Base-by-base conservation (phyloP, 2,888 invertebrate species). In the Lutraria lutraria region DNA sequence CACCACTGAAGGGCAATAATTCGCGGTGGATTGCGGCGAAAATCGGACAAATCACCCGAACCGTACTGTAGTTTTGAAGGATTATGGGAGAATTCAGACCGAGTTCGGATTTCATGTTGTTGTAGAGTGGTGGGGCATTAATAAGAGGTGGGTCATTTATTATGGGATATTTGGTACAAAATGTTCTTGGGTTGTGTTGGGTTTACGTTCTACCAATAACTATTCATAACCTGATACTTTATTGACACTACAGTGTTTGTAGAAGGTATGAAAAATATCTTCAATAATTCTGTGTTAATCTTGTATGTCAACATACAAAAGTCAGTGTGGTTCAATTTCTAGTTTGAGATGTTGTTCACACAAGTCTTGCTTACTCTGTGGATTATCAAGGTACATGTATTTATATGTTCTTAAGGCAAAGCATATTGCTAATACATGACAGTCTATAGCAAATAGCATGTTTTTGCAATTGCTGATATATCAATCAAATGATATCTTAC, bases 181-280 rank as follows among this genome's bases (percentile, higher is more conserved):
- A 43, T 4, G 43, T 43, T 43, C 43, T 43, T 43, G 8, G 25
- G 25, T 0, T 68, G 25, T 68, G 25, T 25, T 68, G 63, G 43
- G 25, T 68, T 25, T 68, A 68, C 25, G 25, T 68, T 25, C 63
- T 25, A 25, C n/a, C 12, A 68, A 68, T 25, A 68, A 10, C 25
- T 68, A 68, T 68, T 68, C 63, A 68, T 68, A 25, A 68, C 63
- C 25, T 31, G 76, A 76, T 31, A 76, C 34, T 76, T 76, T 76
- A 25, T 76, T 31, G 76, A 76, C 76, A 34, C 15, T 31, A 25
- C 15, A 19, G 31, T 76, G 76, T 34, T 34, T 76, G 34, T 10
- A 76, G 19, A 76, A 76, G 19, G 76, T 76, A 76, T 76, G 76
- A 34, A 76, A 76, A 76, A 76, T 31, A 76, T 76, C 34, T 34